Percentiles rank a stretch among this genome's conserved stretches.
Conservation (phyloP, 2,113 vertebrate genomes). For the Gymnarchus niloticus region DNA sequence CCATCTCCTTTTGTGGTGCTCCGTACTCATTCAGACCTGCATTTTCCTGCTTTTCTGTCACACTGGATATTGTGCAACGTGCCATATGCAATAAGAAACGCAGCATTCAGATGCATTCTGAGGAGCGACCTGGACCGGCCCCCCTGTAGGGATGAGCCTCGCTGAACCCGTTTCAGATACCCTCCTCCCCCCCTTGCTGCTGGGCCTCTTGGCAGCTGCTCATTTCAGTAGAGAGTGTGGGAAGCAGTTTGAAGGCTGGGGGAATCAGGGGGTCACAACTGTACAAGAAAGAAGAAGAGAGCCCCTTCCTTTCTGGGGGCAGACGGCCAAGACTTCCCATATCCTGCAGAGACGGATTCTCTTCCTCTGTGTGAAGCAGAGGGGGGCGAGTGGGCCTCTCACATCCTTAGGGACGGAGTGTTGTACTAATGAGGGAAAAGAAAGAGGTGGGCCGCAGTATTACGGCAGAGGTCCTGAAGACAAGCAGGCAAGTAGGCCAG, state of each 20-base stretch:
- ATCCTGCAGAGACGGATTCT: background rate
- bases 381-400: conserved; percentile 13
- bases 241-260: conserved; percentile 16
- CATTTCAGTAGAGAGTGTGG: conserved; percentile 24
- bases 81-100: too few relatives aligned
- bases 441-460: background rate
- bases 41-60: too few relatives aligned
- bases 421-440: conserved; percentile 15
- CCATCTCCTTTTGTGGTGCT: too few relatives aligned
- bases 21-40: too few relatives aligned
- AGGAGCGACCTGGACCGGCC: too few relatives aligned
- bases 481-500: too few relatives aligned
- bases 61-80: too few relatives aligned
- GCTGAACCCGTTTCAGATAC: conserved; percentile 23
- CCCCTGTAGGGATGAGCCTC: background rate
- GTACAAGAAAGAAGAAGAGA: conserved; percentile 28
- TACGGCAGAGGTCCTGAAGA: background rate
- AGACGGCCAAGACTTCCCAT: background rate
- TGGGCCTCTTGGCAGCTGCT: conserved; percentile 36
- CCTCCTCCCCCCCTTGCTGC: conserved; percentile 36
- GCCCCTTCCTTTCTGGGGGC: conserved; percentile 28
- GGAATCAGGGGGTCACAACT: background rate
- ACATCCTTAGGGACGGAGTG: conserved; percentile 3
- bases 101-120: background rate
- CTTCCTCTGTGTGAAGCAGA: conserved; percentile 10